Percentiles rank a stretch among this genome's conserved stretches.
phyloP scores from a whole-genome alignment of 1,140 invertebrate species.

The Drosophila lacertosa region DNA sequence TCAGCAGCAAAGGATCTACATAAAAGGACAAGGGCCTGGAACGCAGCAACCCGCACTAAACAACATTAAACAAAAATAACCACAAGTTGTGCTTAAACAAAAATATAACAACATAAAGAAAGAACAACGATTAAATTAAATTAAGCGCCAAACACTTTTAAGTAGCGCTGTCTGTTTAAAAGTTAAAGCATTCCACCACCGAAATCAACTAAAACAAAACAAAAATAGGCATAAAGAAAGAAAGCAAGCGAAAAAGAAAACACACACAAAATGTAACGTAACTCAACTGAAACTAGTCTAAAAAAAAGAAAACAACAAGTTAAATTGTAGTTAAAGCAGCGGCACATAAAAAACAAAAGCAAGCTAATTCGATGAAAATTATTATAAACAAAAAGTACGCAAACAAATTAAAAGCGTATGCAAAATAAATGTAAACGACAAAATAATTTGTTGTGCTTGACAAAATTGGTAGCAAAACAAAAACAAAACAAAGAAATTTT shows the following conservation, averaged over 20 bases:
- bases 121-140: constrained; percentile 65
- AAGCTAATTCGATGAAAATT: constrained; percentile 6
- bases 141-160: constrained; percentile 57
- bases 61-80: constrained; percentile 7
- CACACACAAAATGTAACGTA: constrained; percentile 67
- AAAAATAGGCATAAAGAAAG: constrained; percentile 36
- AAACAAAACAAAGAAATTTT: constrained; percentile 5
- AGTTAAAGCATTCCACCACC: constrained; percentile 77
- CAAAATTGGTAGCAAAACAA: constrained; percentile 46
- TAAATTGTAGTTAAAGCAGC: constrained; percentile 52
- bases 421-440: constrained; percentile 40
- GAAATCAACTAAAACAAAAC: constrained; percentile 59
- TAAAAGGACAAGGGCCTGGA: constrained; percentile 4
- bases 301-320: constrained; percentile 41
- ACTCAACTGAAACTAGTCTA: constrained; percentile 81
- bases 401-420: constrained; percentile 34
- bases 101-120: background rate
- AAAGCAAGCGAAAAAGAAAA: constrained; percentile 14
- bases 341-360: constrained; percentile 12
- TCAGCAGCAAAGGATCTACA: background rate
- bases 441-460: constrained; percentile 63
- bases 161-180: constrained; percentile 44
- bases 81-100: no score
- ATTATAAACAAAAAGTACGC: constrained; percentile 13
- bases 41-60: constrained; percentile 11